Percentiles rank a stretch among this genome's conserved stretches.
phyloP scores from a whole-genome alignment of 2,888 invertebrate species.

The Corbicula japonica region DNA sequence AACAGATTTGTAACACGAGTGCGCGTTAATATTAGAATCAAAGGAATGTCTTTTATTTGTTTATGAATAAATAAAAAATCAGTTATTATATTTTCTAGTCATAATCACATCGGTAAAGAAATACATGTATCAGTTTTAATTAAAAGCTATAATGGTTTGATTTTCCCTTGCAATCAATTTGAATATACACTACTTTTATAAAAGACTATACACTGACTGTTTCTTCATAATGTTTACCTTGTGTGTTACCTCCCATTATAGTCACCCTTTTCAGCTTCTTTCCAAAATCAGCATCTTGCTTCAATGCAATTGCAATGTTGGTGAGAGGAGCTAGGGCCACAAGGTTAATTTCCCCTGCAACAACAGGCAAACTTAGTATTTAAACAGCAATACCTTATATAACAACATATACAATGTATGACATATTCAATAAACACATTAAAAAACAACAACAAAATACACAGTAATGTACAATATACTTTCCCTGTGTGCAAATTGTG shows the following conservation, averaged over 20 bases:
- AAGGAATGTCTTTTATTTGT: too few relatives aligned
- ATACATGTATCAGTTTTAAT: too few relatives aligned
- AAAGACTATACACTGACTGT: too few relatives aligned
- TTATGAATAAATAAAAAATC: too few relatives aligned
- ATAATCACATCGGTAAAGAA: too few relatives aligned
- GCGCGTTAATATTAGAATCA: too few relatives aligned
- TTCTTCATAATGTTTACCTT: slow-evolving; percentile 78
- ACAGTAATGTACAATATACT: not conserved
- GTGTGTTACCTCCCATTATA: slow-evolving; percentile 84
- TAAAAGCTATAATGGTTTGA: too few relatives aligned
- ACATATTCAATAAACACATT: not conserved
- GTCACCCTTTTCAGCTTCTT: slow-evolving; percentile 73
- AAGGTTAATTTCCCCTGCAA: slow-evolving; percentile 82
- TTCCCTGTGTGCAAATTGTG: not conserved
- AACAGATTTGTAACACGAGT: too few relatives aligned
- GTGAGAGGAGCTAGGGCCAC: slow-evolving; percentile 87
- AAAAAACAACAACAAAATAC: not conserved
- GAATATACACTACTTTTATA: too few relatives aligned
- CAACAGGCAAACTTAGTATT: not conserved
- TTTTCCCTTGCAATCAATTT: too few relatives aligned
- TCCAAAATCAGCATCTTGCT: slow-evolving; percentile 85
- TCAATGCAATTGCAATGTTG: slow-evolving; percentile 86
- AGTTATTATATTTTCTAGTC: too few relatives aligned
- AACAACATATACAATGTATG: not conserved
- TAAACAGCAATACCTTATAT: too few relatives aligned